These are phyloP conservation scores for Heliconius hermathena DNA, from an alignment of 1,140 invertebrate genomes.

Conservation along the genomic window DNA sequence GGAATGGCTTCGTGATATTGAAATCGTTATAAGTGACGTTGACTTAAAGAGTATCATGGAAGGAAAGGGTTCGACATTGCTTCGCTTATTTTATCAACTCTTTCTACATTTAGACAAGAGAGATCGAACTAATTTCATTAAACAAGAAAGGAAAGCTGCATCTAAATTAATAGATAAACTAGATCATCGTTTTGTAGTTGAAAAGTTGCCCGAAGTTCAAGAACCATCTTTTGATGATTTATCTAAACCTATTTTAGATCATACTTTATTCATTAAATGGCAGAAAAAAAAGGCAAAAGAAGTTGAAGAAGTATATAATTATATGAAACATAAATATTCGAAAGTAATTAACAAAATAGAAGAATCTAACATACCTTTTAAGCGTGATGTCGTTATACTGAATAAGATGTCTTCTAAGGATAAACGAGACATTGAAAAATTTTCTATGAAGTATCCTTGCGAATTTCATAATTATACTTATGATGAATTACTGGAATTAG, in stretches of 20 bases:
- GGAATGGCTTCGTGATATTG: constrained; percentile 79
- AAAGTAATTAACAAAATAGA: constrained; percentile 60
- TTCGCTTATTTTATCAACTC: constrained; percentile 83
- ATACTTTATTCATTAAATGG: constrained; percentile 81
- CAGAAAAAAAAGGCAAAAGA: constrained; percentile 77
- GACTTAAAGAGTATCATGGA: constrained; percentile 79
- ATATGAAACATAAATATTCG: constrained; percentile 64
- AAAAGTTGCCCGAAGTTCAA: constrained; percentile 53
- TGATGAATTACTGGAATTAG: constrained; percentile 62
- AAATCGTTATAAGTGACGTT: constrained; percentile 74
- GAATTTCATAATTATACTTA: constrained; percentile 68
- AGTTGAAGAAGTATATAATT: constrained; percentile 69
- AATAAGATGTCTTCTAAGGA: constrained; percentile 50
- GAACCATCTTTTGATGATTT: constrained; percentile 64
- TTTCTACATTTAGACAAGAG: constrained; percentile 83
- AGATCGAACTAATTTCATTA: constrained; percentile 81
- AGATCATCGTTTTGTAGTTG: constrained; percentile 65
- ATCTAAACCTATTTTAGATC: constrained; percentile 72
- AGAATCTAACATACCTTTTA: constrained; percentile 50
- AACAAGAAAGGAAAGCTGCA: constrained; percentile 74
- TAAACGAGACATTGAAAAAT: constrained; percentile 68
- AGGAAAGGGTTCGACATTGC: constrained; percentile 75
- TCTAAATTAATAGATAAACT: constrained; percentile 67
- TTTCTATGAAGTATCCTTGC: constrained; percentile 64
- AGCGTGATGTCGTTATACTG: constrained; percentile 27